These are phyloP conservation scores for Bombus haemorrhoidalis DNA, from an alignment of 1,140 invertebrate species.

Conservation along the genomic window DNA sequence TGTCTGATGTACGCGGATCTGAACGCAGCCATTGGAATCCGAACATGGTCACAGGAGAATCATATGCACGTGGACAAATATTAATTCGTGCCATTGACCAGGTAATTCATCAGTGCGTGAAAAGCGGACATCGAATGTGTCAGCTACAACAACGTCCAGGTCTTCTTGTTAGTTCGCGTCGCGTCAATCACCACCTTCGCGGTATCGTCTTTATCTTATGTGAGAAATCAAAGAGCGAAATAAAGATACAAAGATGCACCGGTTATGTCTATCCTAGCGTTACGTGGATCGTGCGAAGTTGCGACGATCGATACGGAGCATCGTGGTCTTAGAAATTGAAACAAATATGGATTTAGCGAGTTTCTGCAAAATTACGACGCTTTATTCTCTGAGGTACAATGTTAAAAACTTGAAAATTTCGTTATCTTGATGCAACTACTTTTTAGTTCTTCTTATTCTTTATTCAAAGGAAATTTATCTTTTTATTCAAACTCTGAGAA, in stretches of 20 bases:
- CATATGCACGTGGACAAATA: slow-evolving; percentile 57
- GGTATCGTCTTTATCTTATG: background rate
- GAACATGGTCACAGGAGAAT: slow-evolving; percentile 13
- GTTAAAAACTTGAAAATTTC: background rate
- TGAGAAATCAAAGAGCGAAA: background rate
- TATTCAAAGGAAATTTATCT: too few species aligned
- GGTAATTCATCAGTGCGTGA: slow-evolving; percentile 78
- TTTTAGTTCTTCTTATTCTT: background rate
- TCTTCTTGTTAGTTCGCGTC: background rate
- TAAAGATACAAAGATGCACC: background rate
- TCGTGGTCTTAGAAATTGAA: background rate
- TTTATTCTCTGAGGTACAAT: background rate
- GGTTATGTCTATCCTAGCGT: background rate
- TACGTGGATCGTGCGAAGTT: background rate
- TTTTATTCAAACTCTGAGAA: too few species aligned
- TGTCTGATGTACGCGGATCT: background rate
- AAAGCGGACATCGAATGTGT: slow-evolving; percentile 55
- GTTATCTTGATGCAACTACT: background rate
- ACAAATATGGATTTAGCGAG: background rate
- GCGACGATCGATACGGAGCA: too few species aligned
- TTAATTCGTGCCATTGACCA: slow-evolving; percentile 77
- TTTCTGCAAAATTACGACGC: background rate
- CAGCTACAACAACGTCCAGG: background rate
- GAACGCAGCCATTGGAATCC: background rate
- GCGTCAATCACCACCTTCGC: background rate